Conservation (phyloP, 2,113 vertebrate species). For the Phrynosoma platyrhinos region DNA sequence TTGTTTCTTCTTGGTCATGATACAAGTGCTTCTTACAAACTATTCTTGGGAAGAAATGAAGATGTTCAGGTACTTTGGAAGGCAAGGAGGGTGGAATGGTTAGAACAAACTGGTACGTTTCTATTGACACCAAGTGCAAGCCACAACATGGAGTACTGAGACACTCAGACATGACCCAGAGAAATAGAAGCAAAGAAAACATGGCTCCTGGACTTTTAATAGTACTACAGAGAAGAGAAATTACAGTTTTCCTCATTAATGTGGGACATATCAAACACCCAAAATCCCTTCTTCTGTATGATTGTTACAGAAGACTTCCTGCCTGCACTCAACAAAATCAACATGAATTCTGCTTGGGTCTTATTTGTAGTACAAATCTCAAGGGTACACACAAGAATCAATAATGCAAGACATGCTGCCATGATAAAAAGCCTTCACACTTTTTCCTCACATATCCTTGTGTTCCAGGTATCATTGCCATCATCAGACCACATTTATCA, state of each 20-base stretch:
- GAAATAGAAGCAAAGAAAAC: background rate
- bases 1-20: rapidly evolving
- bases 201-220: background rate
- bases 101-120: no score
- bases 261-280: background rate
- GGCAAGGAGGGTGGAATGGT: background rate
- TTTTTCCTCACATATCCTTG: background rate
- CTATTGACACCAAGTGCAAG: no score
- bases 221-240: background rate
- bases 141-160: no score
- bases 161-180: background rate
- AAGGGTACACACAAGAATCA: background rate
- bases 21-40: background rate
- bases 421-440: background rate
- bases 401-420: background rate
- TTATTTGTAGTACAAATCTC: background rate
- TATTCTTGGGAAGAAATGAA: background rate
- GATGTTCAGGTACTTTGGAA: background rate
- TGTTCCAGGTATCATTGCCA: background rate
- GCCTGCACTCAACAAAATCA: background rate
- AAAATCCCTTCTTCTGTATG: background rate
- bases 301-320: no score
- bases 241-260: background rate
- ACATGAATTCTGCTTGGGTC: background rate
- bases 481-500: background rate